Percentiles rank a stretch among this genome's conserved stretches.
Evolutionary conservation across 37 sponge, comb jelly and placozoan species (phyloP).

Genomic region (Petrosia ficiformis): DNA sequence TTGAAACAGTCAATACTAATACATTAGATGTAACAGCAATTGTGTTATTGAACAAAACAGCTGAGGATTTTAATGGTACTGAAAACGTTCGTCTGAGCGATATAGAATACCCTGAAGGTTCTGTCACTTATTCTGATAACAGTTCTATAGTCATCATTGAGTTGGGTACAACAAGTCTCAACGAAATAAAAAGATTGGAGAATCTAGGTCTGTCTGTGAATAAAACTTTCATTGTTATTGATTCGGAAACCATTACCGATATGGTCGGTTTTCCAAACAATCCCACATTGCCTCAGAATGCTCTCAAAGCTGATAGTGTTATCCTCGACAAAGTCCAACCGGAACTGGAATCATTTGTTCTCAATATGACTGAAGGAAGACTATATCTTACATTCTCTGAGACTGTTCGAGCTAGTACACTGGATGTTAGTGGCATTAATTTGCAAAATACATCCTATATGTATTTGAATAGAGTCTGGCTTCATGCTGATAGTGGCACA

Average conservation of each 20-base stretch:
- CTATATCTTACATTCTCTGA: slow-evolving; percentile 81
- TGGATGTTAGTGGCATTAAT: slow-evolving; percentile 56
- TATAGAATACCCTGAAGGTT: slow-evolving; percentile 34
- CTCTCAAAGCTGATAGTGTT: background rate
- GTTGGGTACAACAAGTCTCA: slow-evolving; percentile 65
- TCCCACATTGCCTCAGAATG: slow-evolving; percentile 1
- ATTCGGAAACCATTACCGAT: slow-evolving; percentile 49
- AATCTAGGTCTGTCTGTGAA: slow-evolving; percentile 43
- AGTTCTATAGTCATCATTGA: slow-evolving; percentile 37
- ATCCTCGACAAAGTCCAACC: slow-evolving; percentile 55
- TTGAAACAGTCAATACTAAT: slow-evolving; percentile 74
- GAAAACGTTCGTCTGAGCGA: slow-evolving; percentile 17
- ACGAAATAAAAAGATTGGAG: slow-evolving; percentile 69
- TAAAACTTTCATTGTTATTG: slow-evolving; percentile 61
- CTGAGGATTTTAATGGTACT: slow-evolving; percentile 6
- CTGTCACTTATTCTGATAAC: slow-evolving; percentile 39
- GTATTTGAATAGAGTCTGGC: slow-evolving; percentile 30
- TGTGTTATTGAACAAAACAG: slow-evolving; percentile 39
- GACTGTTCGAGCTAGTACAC: slow-evolving; percentile 69
- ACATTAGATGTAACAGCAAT: slow-evolving; percentile 68
- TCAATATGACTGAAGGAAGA: slow-evolving; percentile 59
- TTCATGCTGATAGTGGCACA: slow-evolving; percentile 20
- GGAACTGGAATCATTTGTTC: slow-evolving; percentile 30
- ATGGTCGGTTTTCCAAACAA: slow-evolving; percentile 63
- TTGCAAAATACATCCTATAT: slow-evolving; percentile 55